Evolutionary conservation across 2,888 invertebrate species (phyloP).

Genomic region (Drosophila picticornis): DNA sequence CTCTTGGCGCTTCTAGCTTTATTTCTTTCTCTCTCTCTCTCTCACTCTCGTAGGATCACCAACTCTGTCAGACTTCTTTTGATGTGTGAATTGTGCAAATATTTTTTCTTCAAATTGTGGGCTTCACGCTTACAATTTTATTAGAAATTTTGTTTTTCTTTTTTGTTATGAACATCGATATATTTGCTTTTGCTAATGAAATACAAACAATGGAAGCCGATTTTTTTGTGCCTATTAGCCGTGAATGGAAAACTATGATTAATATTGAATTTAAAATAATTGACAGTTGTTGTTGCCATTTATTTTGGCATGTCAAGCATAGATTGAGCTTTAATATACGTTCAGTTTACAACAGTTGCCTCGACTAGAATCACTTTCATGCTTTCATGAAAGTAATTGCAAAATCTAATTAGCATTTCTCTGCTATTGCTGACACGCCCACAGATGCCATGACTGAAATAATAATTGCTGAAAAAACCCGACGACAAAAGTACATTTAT

Average conservation of each 20-base stretch:
- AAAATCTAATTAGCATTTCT: slow-evolving; percentile 63
- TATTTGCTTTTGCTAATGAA: slow-evolving; percentile 43
- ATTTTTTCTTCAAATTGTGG: slow-evolving; percentile 54
- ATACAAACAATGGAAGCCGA: slow-evolving; percentile 45
- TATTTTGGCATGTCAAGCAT: slow-evolving; percentile 41
- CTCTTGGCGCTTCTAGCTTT: slow-evolving; percentile 27
- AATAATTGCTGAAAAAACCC: slow-evolving; percentile 72
- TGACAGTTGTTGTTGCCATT: slow-evolving; percentile 30
- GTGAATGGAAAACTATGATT: slow-evolving; percentile 38
- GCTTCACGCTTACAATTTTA: slow-evolving; percentile 23
- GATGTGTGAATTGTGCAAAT: slow-evolving; percentile 67
- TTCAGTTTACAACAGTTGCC: slow-evolving; percentile 25
- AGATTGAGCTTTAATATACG: slow-evolving; percentile 51
- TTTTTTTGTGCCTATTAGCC: slow-evolving; percentile 28
- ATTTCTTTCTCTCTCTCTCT: slow-evolving; percentile 11
- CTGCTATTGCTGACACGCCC: slow-evolving; percentile 28
- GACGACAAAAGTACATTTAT: slow-evolving; percentile 68
- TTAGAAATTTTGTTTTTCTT: slow-evolving; percentile 2
- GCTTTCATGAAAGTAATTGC: slow-evolving; percentile 37
- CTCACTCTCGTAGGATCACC: background rate
- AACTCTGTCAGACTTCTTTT: slow-evolving; percentile 37
- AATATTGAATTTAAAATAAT: slow-evolving; percentile 41
- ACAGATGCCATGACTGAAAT: slow-evolving; percentile 47
- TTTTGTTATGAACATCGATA: background rate
- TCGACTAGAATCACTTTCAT: slow-evolving; percentile 26